Base-by-base conservation (phyloP, 2,797 vertebrate genomes). In the Pterois miles region DNA sequence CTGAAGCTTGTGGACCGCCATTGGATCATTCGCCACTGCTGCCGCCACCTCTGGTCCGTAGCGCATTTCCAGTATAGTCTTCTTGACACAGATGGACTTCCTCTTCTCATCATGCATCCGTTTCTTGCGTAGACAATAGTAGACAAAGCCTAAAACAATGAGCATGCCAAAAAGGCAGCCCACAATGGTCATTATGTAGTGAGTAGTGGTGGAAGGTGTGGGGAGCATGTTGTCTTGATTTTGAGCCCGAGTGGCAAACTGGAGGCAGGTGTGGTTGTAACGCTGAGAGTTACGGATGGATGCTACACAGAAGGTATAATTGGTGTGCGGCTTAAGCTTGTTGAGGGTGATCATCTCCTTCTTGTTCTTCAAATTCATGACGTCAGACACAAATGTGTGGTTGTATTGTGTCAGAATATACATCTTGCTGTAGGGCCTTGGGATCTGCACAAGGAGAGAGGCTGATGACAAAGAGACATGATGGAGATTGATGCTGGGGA, bases 121-220 rank as follows among this genome's bases (percentile, higher is more conserved):
- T 36, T 97, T 95, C 89, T 97, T 98, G 23, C 98, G 94, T 76
- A 99, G 92, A 91, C 98, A 99, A 83, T 98, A 99, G 90, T 99
- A 99, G 48, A 99, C 98, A 2, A 98, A 87, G 0, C 98, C 98
- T 72, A 99, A 94, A 63, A 99, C 94, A 20, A 99, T 97, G 48
- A 99, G 96, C 98, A 99, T 99, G 64, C 98, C 98, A 50, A 99
- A 99, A 48, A 99, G 96, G 79, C 98, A 99, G 71, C 98, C 98
- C 65, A 99, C 94, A 71, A 99, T 98, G 60, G 98, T 99, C 97
- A 99, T 98, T 77, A 99, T 99, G 88, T 99, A 99, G 86, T 99
- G 98, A 1, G 97, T 98, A n/a, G 98, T 99, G 67, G 98, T 99
- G 83, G 98, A 99, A 9, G 98, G 95, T 77, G 95, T 96, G 60